Base-by-base conservation (phyloP, 2,113 vertebrate species). In the Tyrannus savana region DNA sequence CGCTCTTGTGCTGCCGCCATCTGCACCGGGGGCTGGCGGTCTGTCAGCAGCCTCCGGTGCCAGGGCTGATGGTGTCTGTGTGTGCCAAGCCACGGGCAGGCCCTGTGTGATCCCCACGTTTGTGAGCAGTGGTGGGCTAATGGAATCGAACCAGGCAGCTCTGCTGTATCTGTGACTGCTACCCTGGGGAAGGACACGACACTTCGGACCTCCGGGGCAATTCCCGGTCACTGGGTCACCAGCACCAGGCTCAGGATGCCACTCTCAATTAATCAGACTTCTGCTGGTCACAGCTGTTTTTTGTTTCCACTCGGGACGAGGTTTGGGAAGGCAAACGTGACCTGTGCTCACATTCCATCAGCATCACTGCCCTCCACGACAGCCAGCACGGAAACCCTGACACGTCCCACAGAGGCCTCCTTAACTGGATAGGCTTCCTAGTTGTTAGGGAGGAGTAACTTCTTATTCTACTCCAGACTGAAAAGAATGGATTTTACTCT, bases 191-290 rank as follows among this genome's bases (percentile, higher is more conserved):
- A 96, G 83, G 82, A 74, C 87, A 73, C 21, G 81, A 95, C 68
- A 91, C 89, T 95, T 91, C 93, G 96, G 95, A 98, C 94, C 92
- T 97, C 91, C 89, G 87, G 97, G 97, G 80, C 67, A 76, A 46
- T 83, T 91, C 79, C 60, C 64, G 84, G 74, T 88, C 79, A 67
- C 17, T 87, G 63, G 89, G 89, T 96, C 95, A 97, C 84, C 66
- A 83, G 58, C 69, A 84, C 60, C 59, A 76, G 80, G 42, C 79
- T 85, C 73, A 50, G 76, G 90, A 77, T 74, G 93, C 96, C 94
- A 95, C 55, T 91, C 64, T 92, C 88, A 95, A 95, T 97, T 93
- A 95, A 92, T 97, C 94, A 88, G 53, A 41, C 83, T 84, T 84
- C 85, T 90, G 71, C 84, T 59, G 71, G 64, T 84, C 83, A 73